Percentiles rank a stretch among this genome's conserved stretches.
These are phyloP conservation scores for Corvus moneduloides DNA, from an alignment of 2,113 vertebrate species.

Conservation along the genomic window DNA sequence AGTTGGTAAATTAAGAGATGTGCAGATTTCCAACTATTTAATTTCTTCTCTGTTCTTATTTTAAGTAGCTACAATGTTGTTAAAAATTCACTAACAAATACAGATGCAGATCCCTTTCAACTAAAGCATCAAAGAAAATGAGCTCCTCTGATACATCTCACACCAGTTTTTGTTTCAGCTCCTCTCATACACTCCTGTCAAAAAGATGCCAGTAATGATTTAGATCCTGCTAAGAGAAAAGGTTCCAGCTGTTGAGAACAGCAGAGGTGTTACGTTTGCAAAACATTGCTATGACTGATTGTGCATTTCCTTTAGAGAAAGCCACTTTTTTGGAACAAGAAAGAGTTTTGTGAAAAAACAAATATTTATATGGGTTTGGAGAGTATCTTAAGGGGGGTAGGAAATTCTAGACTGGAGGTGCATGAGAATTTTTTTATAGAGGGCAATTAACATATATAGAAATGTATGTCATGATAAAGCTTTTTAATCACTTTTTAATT, in stretches of 20 bases:
- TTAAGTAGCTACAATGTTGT: neutral
- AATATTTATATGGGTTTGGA: neutral
- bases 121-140: conserved; percentile 2
- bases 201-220: neutral
- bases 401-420: neutral
- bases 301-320: neutral
- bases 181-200: neutral
- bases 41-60: neutral
- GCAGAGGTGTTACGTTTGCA: neutral
- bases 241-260: neutral
- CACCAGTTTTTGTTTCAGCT: neutral
- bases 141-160: neutral
- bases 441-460: neutral
- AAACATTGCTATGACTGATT: neutral
- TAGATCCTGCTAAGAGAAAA: neutral
- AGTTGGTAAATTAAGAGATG: neutral
- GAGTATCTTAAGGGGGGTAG: neutral
- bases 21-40: neutral
- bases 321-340: neutral
- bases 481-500: neutral
- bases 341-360: neutral
- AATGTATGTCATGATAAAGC: neutral
- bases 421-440: neutral
- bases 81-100: neutral
- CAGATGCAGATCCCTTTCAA: neutral